phyloP scores from a whole-genome alignment of 2,797 vertebrate genomes.

The Acipenser transmontanus region DNA sequence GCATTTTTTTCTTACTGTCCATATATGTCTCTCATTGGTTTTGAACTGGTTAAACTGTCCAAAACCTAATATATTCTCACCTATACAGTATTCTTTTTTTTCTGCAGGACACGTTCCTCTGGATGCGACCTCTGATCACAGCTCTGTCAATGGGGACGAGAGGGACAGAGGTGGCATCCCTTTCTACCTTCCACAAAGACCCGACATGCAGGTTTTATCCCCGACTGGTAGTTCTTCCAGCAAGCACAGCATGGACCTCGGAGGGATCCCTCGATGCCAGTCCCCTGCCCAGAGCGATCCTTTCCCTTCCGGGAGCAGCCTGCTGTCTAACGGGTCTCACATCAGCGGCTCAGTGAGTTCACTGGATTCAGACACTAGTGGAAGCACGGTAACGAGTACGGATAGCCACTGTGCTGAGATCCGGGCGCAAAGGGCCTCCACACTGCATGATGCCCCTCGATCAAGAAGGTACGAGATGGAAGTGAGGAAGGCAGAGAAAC shows the following conservation, averaged over 20 bases:
- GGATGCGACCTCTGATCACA: constrained; percentile 49
- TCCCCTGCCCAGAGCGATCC: constrained; percentile 68
- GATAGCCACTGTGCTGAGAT: constrained; percentile 55
- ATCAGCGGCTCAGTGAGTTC: constrained; percentile 74
- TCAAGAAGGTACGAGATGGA: constrained; percentile 51
- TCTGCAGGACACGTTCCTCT: constrained; percentile 40
- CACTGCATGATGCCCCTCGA: constrained; percentile 43
- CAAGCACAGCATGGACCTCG: constrained; percentile 35
- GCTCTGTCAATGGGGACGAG: constrained; percentile 65
- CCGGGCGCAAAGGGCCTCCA: constrained; percentile 23
- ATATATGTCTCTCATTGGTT: too few species aligned
- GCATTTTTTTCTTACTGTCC: too few species aligned
- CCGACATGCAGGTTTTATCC: constrained; percentile 50
- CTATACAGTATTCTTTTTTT: not conserved
- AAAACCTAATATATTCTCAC: too few species aligned
- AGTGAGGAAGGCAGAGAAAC: constrained; percentile 62
- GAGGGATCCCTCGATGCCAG: constrained; percentile 62
- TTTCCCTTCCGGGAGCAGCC: constrained; percentile 67
- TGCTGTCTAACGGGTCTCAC: constrained; percentile 72
- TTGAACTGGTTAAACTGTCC: too few species aligned
- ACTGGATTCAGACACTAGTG: constrained; percentile 68
- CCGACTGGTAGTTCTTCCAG: constrained; percentile 64
- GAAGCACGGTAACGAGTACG: constrained; percentile 62
- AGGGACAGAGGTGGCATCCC: constrained; percentile 44
- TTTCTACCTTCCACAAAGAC: constrained; percentile 36